These are phyloP conservation scores for Burhinus bistriatus DNA, from an alignment of 2,113 vertebrate genomes.

Conservation along the genomic window DNA sequence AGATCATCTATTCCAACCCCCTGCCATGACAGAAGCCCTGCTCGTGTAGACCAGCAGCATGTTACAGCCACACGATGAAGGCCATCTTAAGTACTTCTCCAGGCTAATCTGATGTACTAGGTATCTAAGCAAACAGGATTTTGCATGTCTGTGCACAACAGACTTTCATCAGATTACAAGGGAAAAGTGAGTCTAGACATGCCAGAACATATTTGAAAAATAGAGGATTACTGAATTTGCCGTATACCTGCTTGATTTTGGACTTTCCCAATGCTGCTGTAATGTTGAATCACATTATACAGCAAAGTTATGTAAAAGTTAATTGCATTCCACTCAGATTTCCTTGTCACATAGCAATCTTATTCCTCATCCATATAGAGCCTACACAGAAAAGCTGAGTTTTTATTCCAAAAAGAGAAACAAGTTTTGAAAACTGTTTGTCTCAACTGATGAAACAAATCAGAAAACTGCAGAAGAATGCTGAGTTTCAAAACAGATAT, in stretches of 20 bases:
- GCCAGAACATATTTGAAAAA: conserved; percentile 33
- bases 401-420: neutral
- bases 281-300: neutral
- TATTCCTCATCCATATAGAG: neutral
- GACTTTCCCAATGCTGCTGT: conserved; percentile 9
- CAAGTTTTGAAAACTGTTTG: neutral
- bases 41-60: neutral
- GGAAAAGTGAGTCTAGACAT: conserved; percentile 27
- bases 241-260: neutral
- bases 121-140: conserved; percentile 43
- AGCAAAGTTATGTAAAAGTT: neutral
- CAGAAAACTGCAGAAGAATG: neutral
- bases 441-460: neutral
- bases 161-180: conserved; percentile 41
- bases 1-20: neutral
- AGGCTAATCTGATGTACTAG: neutral
- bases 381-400: neutral
- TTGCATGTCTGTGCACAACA: conserved; percentile 43
- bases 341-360: neutral
- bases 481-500: neutral
- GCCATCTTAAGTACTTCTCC: neutral
- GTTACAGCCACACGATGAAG: neutral
- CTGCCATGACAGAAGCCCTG: neutral
- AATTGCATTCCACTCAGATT: neutral
- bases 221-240: conserved; percentile 37